These are phyloP conservation scores for Monopterus albus DNA, from an alignment of 2,113 vertebrate genomes.

Conservation along the genomic window DNA sequence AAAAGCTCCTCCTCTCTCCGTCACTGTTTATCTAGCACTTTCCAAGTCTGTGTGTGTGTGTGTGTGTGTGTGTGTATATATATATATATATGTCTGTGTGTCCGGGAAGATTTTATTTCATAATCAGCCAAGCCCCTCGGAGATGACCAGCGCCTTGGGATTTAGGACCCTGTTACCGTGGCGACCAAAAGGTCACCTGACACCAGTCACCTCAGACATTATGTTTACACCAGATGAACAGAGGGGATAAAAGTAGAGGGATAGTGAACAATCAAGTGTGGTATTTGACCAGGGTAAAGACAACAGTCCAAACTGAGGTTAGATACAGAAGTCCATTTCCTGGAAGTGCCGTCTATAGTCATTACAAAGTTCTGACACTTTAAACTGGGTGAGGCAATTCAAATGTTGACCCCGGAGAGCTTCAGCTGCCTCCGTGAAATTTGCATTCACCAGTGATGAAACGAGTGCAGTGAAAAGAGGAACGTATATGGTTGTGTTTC, in stretches of 20 bases:
- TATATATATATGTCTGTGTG: no score
- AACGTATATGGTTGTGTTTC: background rate
- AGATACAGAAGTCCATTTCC: constrained; percentile 12
- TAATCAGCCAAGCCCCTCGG: constrained; percentile 64
- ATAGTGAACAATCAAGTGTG: constrained; percentile 5
- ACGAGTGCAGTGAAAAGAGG: background rate
- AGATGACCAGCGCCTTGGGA: constrained; percentile 59
- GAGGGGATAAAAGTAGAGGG: constrained; percentile 25
- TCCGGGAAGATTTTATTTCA: constrained; percentile 66
- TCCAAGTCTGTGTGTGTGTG: constrained; percentile 42
- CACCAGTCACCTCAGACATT: constrained; percentile 69
- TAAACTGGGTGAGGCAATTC: background rate
- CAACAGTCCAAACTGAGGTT: background rate
- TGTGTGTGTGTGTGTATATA: constrained; percentile 19
- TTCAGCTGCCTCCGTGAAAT: background rate
- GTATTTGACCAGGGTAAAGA: constrained; percentile 35
- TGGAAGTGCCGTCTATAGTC: background rate
- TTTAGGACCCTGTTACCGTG: constrained; percentile 59
- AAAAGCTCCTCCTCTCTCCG: constrained; percentile 50
- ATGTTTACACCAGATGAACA: constrained; percentile 63
- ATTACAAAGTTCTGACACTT: background rate
- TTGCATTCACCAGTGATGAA: constrained; percentile 16
- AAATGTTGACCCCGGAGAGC: background rate
- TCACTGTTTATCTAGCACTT: constrained; percentile 62
- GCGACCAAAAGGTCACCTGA: constrained; percentile 75